Percentiles rank a stretch among this genome's conserved stretches.
Evolutionary conservation across 2,797 vertebrate species (phyloP).

Genomic region (Nothura maculosa): DNA sequence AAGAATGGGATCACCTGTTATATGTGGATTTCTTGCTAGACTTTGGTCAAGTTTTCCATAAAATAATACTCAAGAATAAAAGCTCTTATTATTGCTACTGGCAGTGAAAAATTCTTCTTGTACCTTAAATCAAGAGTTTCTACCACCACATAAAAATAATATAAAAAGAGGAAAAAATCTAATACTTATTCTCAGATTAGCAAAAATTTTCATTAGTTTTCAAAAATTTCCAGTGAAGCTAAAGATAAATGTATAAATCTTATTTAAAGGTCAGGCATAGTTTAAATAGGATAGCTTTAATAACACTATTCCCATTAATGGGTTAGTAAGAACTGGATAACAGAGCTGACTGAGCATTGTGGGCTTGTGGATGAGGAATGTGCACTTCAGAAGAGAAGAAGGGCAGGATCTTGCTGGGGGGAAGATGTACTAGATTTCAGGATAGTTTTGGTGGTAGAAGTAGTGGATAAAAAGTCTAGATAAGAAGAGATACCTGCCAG

Average conservation of each 20-base stretch:
- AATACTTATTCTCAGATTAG: neutral
- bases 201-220: neutral
- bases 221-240: neutral
- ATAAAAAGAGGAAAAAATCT: neutral
- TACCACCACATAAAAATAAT: neutral
- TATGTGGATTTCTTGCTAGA: neutral
- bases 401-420: neutral
- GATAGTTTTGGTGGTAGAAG: neutral
- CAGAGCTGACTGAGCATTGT: neutral
- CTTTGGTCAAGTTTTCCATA: neutral
- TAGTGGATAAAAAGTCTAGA: neutral
- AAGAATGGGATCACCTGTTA: neutral
- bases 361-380: neutral
- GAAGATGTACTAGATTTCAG: neutral
- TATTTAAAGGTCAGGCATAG: neutral
- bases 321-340: neutral
- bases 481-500: neutral
- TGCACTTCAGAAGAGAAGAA: neutral
- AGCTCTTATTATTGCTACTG: neutral
- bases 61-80: neutral
- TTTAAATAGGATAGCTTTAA: neutral
- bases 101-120: neutral
- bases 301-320: neutral
- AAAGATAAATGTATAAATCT: neutral
- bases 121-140: neutral